Evolutionary conservation across 1,140 invertebrate species (phyloP), one percentile per base, ranked within the genome.

Genomic region (Proctacanthus coquilletti): DNA sequence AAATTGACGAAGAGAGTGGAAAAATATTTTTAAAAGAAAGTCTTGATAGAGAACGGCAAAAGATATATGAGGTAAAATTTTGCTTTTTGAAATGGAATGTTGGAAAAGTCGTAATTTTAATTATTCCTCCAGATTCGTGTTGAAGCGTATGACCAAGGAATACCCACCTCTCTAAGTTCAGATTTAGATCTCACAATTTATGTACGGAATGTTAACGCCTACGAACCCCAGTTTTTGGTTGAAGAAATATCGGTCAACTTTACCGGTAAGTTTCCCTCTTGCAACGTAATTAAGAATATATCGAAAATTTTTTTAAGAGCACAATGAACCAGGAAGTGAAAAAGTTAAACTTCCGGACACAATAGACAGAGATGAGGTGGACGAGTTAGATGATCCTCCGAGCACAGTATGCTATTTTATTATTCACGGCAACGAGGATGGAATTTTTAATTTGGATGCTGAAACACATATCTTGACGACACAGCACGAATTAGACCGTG

Each of bases 121-220:
- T 44, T 45, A 37, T 45, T 13, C 44, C 56, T 59, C 21, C 46
- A 88, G 84, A 77, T 93, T 41, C 69, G 87, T 44, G 75, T 93
- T 6, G 85, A 92, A 67, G 87, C 88, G 1, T 85, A 80, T 52
- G 88, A 93, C 63, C 66, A 88, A 30, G 85, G 85, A 1, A 62
- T 75, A 4, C 87, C 87, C 6, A 87, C 85, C 2, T 74, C 84
- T 0, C 55, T 93, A 1, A 86, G 83, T 36, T 81, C 81, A 0
- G 86, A 92, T 57, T 61, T 92, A 5, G 87, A 92, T 58, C 56
- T 94, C 0, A 84, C 80, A n/a, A 77, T 93, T 45, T 86, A 88
- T 49, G 80, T 93, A 0, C 74, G 78, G 25, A 87, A 91, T 57
- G 79, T 92, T 0, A 86, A 91, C 57, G 85, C 87, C 51, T 86